These are phyloP conservation scores for Drosophila saltans DNA, from an alignment of 1,140 invertebrate species.

Conservation along the genomic window DNA sequence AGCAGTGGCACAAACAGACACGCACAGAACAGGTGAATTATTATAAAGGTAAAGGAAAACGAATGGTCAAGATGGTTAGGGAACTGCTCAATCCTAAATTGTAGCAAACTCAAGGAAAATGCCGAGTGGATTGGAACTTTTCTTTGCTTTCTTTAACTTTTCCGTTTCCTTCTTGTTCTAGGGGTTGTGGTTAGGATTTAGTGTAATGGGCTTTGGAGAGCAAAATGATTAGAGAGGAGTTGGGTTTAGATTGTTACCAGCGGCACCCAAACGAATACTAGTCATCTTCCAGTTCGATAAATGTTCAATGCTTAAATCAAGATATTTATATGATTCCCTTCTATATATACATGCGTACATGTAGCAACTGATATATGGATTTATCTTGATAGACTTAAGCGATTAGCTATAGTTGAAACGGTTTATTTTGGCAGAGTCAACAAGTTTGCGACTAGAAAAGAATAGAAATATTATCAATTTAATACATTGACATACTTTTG, in stretches of 20 bases:
- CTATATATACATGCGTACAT: neutral
- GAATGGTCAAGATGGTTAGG: neutral
- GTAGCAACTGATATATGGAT: neutral
- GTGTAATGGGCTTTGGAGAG: slow-evolving; percentile 1
- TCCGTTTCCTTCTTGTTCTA: neutral
- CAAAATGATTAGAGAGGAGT: neutral
- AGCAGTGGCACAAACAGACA: slow-evolving; percentile 65
- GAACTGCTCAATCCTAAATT: slow-evolving; percentile 18
- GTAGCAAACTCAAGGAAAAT: slow-evolving; percentile 41
- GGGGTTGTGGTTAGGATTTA: slow-evolving; percentile 29
- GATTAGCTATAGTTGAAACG: neutral
- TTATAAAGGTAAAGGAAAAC: slow-evolving; percentile 15
- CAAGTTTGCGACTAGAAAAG: neutral
- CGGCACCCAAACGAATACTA: neutral
- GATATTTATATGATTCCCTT: neutral
- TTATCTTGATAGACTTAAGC: neutral
- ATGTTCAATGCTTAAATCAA: neutral
- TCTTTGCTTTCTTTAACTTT: neutral
- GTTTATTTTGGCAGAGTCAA: neutral
- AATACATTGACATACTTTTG: too few relatives aligned
- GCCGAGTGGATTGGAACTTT: slow-evolving; percentile 63
- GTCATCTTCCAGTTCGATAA: slow-evolving; percentile 5
- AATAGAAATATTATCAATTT: too few relatives aligned
- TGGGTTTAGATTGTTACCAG: neutral
- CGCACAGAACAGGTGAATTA: slow-evolving; percentile 67